A percentile compares a stretch with the other conserved stretches of the same genome.
Conservation (phyloP, 2,113 vertebrate genomes). For the Isichthys henryi region DNA sequence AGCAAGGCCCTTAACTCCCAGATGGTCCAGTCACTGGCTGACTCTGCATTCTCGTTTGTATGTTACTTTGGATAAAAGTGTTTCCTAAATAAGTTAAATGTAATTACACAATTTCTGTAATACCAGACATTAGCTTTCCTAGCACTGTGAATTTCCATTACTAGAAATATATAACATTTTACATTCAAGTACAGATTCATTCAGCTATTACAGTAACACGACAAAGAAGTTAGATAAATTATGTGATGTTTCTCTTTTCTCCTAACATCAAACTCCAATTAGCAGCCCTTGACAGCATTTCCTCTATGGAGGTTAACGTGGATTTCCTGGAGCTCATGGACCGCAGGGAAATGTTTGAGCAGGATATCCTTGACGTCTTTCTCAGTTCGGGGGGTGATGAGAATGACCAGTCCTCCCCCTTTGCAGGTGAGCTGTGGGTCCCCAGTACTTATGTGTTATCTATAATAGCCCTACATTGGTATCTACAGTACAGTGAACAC, state of each 20-base stretch:
- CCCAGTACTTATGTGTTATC: not conserved
- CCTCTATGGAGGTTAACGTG: conserved; percentile 96
- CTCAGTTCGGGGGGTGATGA: conserved; percentile 73
- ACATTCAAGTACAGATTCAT: not conserved
- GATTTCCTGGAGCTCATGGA: conserved; percentile 91
- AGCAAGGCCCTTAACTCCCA: not conserved
- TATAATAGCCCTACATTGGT: not conserved
- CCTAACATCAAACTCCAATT: not conserved
- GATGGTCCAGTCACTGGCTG: not conserved
- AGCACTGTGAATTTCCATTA: not conserved
- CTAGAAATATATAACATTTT: not conserved
- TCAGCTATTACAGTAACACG: not conserved
- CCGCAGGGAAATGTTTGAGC: conserved; percentile 79
- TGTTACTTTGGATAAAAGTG: not conserved
- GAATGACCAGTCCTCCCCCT: conserved; percentile 41
- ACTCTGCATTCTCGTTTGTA: not conserved
- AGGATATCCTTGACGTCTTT: conserved; percentile 83
- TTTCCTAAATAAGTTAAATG: not conserved
- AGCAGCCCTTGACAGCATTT: conserved; percentile 89
- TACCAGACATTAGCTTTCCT: not conserved
- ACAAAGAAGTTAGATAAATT: not conserved
- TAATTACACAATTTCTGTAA: not conserved
- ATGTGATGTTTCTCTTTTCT: not conserved
- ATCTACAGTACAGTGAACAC: not conserved
- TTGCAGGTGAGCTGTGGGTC: not conserved